Base-by-base conservation (phyloP, 1,140 invertebrate genomes). In the Artemia franciscana region DNA sequence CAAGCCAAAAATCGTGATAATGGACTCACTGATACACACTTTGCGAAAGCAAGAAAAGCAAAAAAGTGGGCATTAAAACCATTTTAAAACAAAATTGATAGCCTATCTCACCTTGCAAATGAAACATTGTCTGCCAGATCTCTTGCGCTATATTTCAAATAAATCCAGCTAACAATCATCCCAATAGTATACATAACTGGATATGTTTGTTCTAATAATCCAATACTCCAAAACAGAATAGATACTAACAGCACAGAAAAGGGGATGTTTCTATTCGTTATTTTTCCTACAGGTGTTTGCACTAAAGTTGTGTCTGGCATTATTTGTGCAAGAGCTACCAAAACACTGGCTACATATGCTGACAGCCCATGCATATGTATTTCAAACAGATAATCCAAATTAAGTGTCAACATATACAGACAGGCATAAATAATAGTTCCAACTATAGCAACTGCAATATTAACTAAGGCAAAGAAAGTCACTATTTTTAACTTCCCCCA, bases 401-500 rank as follows among this genome's bases (percentile, higher is more conserved):
- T 84, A 69, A 82, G 82, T 18, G 87, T 90, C 64, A 84, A 82
- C 72, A 85, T 83, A 75, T 91, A 98, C 60, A 93, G 78, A 67
- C 91, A 79, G 62, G 94, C 78, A 71, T 92, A 93, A 70, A 86
- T 87, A 65, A 84, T 77, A 3, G 86, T 81, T 58, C 86, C 86
- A 30, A 88, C 70, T 59, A 91, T 76, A 24, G 87, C 89, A 61
- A 91, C 88, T 56, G 83, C 83, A 64, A 92, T 77, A 73, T 94
- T 96, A 63, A 91, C 87, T 58, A 96, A 76, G 1, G 84, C 81
- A 74, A 95, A 96, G 72, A 96, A 97, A 64, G 84, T 83, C 72
- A 95, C 80, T 86, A 96, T 93, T 73, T 96, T 91, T 73, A 86
- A 79, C 65, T 86, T 85, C 62, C 92, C 92, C 92, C 92, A 98